Evolutionary conservation across 1,140 invertebrate genomes (phyloP).

Genomic region (Drosophila lacteicornis): DNA sequence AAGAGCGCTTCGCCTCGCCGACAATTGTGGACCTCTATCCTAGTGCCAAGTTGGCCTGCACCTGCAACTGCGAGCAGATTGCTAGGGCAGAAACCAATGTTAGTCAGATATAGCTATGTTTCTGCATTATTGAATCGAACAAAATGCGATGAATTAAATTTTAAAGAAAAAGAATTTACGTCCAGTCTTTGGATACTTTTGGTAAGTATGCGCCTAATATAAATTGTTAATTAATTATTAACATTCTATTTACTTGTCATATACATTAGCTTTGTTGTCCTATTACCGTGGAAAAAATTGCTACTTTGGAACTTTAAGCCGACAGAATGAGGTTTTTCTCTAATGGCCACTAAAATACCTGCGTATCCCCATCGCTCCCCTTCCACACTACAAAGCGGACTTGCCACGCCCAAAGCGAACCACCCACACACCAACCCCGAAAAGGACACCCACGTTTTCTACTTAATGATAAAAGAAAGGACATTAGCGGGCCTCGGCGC

Average conservation of each 20-base stretch:
- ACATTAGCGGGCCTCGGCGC: slow-evolving; percentile 78
- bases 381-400: neutral
- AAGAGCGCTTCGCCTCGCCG: slow-evolving; percentile 41
- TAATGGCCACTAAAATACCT: slow-evolving; percentile 76
- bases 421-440: slow-evolving; percentile 46
- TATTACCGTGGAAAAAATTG: slow-evolving; percentile 13
- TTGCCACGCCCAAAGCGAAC: slow-evolving; percentile 37
- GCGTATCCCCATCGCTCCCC: slow-evolving; percentile 33
- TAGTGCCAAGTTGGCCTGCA: slow-evolving; percentile 37
- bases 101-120: slow-evolving; percentile 25
- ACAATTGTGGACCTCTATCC: slow-evolving; percentile 52
- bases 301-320: slow-evolving; percentile 72
- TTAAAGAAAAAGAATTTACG: neutral
- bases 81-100: slow-evolving; percentile 26
- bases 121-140: neutral
- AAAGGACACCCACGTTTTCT: slow-evolving; percentile 67
- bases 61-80: slow-evolving; percentile 45
- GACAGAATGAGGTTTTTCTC: slow-evolving; percentile 49
- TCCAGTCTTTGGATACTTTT: neutral
- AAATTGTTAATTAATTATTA: slow-evolving; percentile 52
- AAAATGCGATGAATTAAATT: neutral
- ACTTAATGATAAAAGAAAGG: slow-evolving; percentile 83
- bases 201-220: slow-evolving; percentile 22
- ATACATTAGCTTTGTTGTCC: slow-evolving; percentile 12
- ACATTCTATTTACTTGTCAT: slow-evolving; percentile 32